Base-by-base conservation (phyloP, 2,888 invertebrate genomes). In the Lymantria monacha region DNA sequence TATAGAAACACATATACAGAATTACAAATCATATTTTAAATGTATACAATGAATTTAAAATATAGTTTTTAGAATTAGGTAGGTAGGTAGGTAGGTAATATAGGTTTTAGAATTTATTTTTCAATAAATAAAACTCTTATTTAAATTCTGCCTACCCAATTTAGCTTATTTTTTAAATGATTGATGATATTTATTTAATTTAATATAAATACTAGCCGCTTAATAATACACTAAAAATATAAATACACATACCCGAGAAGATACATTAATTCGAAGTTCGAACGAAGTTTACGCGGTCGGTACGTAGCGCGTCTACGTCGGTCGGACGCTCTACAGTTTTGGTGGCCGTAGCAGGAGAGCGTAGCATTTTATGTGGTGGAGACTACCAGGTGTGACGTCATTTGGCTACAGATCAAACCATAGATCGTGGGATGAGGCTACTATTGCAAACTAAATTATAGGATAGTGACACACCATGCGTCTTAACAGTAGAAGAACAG, bases 251-350 rank as follows among this genome's bases (percentile, higher is more conserved):
- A 38, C 38, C 38, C 38, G n/a, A 38, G 11, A 33, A 33, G 10
- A 43, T 57, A 66, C 64, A 48, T 43, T 47, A 42, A 40, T 48
- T 46, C 44, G 43, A 44, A 44, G 53, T 52, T 61, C 68, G 68
- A 49, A 46, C 55, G 55, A 78, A 78, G 66, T 77, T 72, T 66
- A 45, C 57, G 66, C 62, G 66, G 63, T 49, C 49, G 68, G 51
- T 71, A 69, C 82, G 81, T 81, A 82, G 82, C 80, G 76, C 87
- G 87, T 82, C 83, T 86, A 85, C 85, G 83, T 77, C 83, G 84
- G 82, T 81, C 83, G 67, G 63, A 66, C 62, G 74, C 65, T 76
- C 76, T 78, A 82, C 83, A 74, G 75, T 62, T 83, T 87, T 87
- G 87, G 76, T 73, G 70, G 53, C 59, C 63, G 77, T 72, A 73